phyloP scores from a whole-genome alignment of 1,140 invertebrate species.

The Sycobia sp. region DNA sequence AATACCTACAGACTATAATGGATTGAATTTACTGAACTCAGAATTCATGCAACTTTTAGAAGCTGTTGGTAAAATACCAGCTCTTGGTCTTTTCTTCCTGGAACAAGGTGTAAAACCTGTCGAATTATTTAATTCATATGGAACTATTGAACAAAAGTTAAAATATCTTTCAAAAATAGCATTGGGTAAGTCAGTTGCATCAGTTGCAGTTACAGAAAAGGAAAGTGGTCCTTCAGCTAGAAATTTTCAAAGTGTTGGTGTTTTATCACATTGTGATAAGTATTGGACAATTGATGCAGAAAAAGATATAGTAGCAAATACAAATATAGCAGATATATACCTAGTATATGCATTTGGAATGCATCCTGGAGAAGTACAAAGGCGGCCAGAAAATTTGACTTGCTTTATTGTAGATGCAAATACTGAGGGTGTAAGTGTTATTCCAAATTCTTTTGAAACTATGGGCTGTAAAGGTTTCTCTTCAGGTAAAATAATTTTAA shows the following conservation, averaged over 20 bases:
- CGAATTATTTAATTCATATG: slow-evolving; percentile 57
- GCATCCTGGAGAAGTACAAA: slow-evolving; percentile 40
- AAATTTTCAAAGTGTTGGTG: slow-evolving; percentile 50
- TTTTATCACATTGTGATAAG: slow-evolving; percentile 42
- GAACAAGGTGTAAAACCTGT: slow-evolving; percentile 59
- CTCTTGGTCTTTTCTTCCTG: slow-evolving; percentile 53
- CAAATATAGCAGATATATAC: slow-evolving; percentile 59
- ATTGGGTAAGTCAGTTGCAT: slow-evolving; percentile 55
- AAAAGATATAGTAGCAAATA: slow-evolving; percentile 62
- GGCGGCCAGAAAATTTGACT: slow-evolving; percentile 58
- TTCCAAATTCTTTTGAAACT: slow-evolving; percentile 62
- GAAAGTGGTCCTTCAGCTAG: slow-evolving; percentile 43
- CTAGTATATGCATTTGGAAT: slow-evolving; percentile 59
- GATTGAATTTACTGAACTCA: slow-evolving; percentile 60
- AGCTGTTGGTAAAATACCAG: slow-evolving; percentile 57
- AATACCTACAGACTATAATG: slow-evolving; percentile 42
- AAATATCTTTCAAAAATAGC: slow-evolving; percentile 61
- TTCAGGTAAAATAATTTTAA: slow-evolving; percentile 56
- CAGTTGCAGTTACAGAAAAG: slow-evolving; percentile 60
- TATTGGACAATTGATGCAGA: slow-evolving; percentile 59
- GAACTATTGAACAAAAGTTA: slow-evolving; percentile 55
- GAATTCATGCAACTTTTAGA: slow-evolving; percentile 66
- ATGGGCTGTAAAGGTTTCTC: slow-evolving; percentile 70
- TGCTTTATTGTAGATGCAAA: slow-evolving; percentile 79
- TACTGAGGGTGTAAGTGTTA: slow-evolving; percentile 70